These are phyloP conservation scores for Anthopleura xanthogrammica DNA, from an alignment of 92 coral and sea anemone species.

Conservation along the genomic window DNA sequence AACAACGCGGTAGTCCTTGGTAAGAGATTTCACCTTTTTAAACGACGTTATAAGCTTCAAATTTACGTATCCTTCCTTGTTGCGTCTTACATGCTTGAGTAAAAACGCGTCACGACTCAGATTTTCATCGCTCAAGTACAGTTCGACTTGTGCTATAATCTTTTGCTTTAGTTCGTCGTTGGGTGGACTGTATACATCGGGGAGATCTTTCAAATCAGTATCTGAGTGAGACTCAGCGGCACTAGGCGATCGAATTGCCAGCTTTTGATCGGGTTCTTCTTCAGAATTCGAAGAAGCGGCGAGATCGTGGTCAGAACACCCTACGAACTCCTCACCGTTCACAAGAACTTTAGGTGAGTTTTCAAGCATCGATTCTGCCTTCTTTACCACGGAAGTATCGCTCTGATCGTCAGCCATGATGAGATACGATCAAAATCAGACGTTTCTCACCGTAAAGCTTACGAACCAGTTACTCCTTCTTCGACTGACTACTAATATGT, in stretches of 20 bases:
- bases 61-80: slow-evolving; percentile 96
- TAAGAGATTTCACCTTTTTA: slow-evolving; percentile 91
- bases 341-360: slow-evolving; percentile 80
- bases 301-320: slow-evolving; percentile 81
- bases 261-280: slow-evolving; percentile 66
- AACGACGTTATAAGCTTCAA: slow-evolving; percentile 94
- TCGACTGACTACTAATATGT: slow-evolving; percentile 28
- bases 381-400: slow-evolving; percentile 37
- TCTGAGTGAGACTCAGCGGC: slow-evolving; percentile 91
- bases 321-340: slow-evolving; percentile 75
- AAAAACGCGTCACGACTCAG: slow-evolving; percentile 93
- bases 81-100: slow-evolving; percentile 95
- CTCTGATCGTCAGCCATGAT: slow-evolving; percentile 87
- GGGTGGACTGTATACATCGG: slow-evolving; percentile 82
- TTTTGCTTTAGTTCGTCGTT: slow-evolving; percentile 78
- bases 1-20: slow-evolving; percentile 93
- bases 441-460: slow-evolving; percentile 35
- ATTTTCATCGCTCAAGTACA: slow-evolving; percentile 89
- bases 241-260: slow-evolving; percentile 50
- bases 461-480: slow-evolving; percentile 25
- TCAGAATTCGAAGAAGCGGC: slow-evolving; percentile 88
- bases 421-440: slow-evolving; percentile 28
- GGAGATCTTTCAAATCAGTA: slow-evolving; percentile 72
- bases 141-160: slow-evolving; percentile 89
- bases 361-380: slow-evolving; percentile 43